Evolutionary conservation across 2,888 invertebrate genomes (phyloP).

Genomic region (Zeuzera pyrina): DNA sequence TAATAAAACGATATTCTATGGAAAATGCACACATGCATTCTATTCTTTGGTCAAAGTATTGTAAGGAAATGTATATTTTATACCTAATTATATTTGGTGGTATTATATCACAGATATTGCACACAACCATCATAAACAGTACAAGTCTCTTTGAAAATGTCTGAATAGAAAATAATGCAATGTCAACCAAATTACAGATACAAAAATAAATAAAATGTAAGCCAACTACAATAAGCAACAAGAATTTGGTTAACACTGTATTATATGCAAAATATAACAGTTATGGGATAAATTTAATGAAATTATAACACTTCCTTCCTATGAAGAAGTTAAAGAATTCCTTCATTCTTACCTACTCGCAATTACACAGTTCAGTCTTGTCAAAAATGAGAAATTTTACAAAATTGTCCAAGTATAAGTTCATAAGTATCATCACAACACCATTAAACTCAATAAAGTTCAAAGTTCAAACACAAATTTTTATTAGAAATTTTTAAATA

Average conservation of each 20-base stretch:
- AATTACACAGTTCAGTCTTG: no score
- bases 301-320: neutral
- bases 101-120: constrained; percentile 34
- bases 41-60: neutral
- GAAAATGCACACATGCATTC: no score
- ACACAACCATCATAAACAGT: neutral
- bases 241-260: no score
- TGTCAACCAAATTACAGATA: no score
- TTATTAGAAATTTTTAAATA: constrained; percentile 53
- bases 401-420: constrained; percentile 24
- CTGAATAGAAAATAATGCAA: neutral
- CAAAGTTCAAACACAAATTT: constrained; percentile 66
- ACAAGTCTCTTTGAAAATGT: neutral
- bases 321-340: neutral
- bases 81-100: constrained; percentile 21
- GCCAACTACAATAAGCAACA: no score
- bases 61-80: neutral
- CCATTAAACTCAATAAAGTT: constrained; percentile 63
- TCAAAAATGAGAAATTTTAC: neutral
- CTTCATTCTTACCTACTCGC: no score
- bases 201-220: no score
- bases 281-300: no score
- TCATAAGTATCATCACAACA: constrained; percentile 50
- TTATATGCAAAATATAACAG: no score
- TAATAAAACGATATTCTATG: no score